Evolutionary conservation across 2,797 vertebrate species (phyloP), one percentile per base, ranked within the genome.

Genomic region (Enteromius trimaculatus): DNA sequence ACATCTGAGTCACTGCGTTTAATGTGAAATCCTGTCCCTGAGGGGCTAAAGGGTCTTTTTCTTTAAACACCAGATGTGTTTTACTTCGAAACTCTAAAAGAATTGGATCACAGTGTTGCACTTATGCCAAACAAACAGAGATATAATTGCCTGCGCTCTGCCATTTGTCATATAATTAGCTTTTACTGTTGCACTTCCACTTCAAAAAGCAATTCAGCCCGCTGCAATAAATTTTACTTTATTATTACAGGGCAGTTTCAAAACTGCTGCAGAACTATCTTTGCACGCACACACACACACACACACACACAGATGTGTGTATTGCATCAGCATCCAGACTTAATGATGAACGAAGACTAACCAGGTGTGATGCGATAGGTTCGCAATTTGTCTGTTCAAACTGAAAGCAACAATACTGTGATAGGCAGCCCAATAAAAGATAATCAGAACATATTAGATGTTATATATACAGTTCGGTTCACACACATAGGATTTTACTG

Each of bases 91-190:
- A 47, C 39, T 47, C 39, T 4, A 29, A 62, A 64, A 29, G 14
- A 62, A 76, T 10, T 72, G 26, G 26, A 81, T 81, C 53, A 34
- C 26, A 66, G 68, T 39, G 29, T 44, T 75, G 29, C 34, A 62
- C 49, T 75, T 66, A 47, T 44, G 49, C 49, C 29, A 55, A 80
- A 76, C 26, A 47, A 34, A 79, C 69, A 37, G 47, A 21, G 49
- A 68, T 84, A 14, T 60, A 23, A 75, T 64, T 80, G 58, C 58
- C 31, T 64, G n/a, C 34, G 16, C 60, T 70, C 16, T 47, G 26
- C 64, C 69, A 74, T 79, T 72, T 80, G 60, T 53, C 60, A 72
- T 49, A 65, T 79, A 72, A 79, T 68, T 83, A 71, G 51, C 53
- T 77, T 60, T 60, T 77, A 70, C 81, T 60, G 62, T 79, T 65